Percentiles rank a stretch among this genome's conserved stretches.
These are phyloP conservation scores for Diadophis punctatus DNA, from an alignment of 2,113 vertebrate genomes.

Conservation along the genomic window DNA sequence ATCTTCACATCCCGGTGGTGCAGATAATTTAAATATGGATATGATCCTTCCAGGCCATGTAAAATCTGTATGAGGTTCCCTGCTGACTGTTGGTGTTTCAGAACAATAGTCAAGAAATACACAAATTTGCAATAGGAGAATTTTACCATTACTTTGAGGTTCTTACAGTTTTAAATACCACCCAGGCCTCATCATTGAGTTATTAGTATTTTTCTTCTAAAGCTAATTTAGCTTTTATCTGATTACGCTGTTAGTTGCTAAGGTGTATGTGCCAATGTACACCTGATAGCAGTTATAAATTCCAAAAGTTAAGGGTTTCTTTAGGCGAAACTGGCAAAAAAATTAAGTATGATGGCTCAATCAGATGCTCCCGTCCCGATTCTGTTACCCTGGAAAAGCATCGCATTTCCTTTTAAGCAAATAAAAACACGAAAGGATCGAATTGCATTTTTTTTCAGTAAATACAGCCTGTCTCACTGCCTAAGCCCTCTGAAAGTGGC, in stretches of 20 bases:
- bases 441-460: not conserved
- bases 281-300: slow-evolving; percentile 39
- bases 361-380: slow-evolving; percentile 26
- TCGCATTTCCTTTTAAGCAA: slow-evolving; percentile 32
- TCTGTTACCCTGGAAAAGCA: slow-evolving; percentile 25
- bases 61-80: no score
- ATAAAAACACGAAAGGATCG: slow-evolving; percentile 2
- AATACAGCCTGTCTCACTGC: not conserved
- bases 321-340: not conserved
- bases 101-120: slow-evolving; percentile 18
- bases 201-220: not conserved
- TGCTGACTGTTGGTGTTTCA: not conserved
- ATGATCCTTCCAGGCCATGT: not conserved
- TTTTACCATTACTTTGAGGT: slow-evolving; percentile 1
- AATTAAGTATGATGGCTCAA: slow-evolving; percentile 11
- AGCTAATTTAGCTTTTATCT: not conserved
- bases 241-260: slow-evolving; percentile 5
- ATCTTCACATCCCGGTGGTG: not conserved
- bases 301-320: slow-evolving; percentile 35
- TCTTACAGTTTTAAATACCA: not conserved
- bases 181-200: not conserved
- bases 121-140: slow-evolving; percentile 8
- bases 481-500: slow-evolving; percentile 10
- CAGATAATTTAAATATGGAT: not conserved
- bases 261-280: not conserved